phyloP scores from a whole-genome alignment of 2,113 vertebrate genomes.

The Mirounga angustirostris region DNA sequence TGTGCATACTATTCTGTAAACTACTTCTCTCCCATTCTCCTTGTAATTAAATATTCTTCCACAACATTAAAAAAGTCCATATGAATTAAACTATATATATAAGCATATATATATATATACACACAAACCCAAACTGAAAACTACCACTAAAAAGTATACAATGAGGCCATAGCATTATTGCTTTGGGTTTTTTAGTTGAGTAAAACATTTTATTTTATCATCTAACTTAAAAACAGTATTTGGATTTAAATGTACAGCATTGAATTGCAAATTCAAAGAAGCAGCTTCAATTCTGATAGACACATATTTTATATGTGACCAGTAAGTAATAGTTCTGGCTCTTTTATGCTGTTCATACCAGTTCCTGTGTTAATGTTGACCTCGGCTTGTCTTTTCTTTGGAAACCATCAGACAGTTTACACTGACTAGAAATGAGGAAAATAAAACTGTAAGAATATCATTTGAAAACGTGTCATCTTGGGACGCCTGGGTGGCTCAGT shows the following conservation, averaged over 20 bases:
- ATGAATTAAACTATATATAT: background rate
- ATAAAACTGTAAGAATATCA: background rate
- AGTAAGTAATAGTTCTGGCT: background rate
- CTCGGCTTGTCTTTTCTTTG: background rate
- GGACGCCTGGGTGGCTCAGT: too few relatives aligned
- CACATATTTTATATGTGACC: background rate
- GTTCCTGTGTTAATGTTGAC: background rate
- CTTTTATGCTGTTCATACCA: background rate
- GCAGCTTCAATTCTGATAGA: background rate
- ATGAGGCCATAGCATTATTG: background rate
- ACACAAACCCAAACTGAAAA: slow-evolving; percentile 10
- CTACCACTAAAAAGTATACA: background rate
- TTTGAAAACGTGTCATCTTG: slow-evolving; percentile 18
- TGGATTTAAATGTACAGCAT: background rate
- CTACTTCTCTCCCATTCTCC: background rate
- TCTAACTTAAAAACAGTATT: background rate
- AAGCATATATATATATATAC: background rate
- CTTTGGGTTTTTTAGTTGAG: background rate
- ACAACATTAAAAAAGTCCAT: background rate
- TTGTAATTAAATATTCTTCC: slow-evolving; percentile 10
- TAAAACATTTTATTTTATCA: background rate
- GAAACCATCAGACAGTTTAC: background rate
- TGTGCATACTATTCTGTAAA: background rate
- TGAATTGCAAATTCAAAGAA: too few relatives aligned
- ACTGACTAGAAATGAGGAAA: background rate